Conservation (phyloP, 2,888 invertebrate species). For the Tenthredo amoena region DNA sequence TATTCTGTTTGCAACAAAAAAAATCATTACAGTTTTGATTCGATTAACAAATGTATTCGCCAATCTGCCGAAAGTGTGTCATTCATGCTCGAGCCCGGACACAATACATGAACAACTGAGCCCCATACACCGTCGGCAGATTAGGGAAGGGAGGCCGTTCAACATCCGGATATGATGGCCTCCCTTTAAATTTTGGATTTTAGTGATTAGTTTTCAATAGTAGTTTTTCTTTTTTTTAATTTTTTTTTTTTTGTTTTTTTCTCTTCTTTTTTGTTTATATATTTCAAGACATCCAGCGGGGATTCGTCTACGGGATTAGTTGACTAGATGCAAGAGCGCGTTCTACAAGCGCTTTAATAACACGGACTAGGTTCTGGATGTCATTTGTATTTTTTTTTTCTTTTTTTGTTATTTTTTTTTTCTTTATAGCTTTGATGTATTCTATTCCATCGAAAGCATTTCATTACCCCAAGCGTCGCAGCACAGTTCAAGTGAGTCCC, state of each 20-base stretch:
- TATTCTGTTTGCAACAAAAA: constrained; percentile 63
- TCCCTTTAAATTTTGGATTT: constrained; percentile 66
- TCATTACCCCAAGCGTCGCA: constrained; percentile 64
- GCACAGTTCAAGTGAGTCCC: constrained; percentile 68
- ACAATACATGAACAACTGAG: constrained; percentile 80
- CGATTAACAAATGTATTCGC: constrained; percentile 73
- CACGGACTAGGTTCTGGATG: constrained; percentile 59
- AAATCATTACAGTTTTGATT: constrained; percentile 75
- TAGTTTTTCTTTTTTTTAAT: constrained; percentile 53
- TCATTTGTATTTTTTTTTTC: constrained; percentile 47
- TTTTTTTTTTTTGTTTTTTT: constrained; percentile 57
- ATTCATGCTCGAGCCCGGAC: constrained; percentile 77
- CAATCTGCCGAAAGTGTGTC: constrained; percentile 72
- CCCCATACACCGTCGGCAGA: constrained; percentile 80
- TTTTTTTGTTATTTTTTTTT: constrained; percentile 33
- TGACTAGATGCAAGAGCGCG: constrained; percentile 74
- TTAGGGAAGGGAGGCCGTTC: constrained; percentile 77
- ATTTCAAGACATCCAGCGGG: constrained; percentile 73
- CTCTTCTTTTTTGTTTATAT: constrained; percentile 63
- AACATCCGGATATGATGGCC: constrained; percentile 74
- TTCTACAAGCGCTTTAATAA: constrained; percentile 73
- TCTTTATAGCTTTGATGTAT: constrained; percentile 45
- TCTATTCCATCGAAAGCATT: constrained; percentile 53
- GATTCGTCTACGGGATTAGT: constrained; percentile 70
- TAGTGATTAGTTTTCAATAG: constrained; percentile 56